phyloP scores from a whole-genome alignment of 1,140 invertebrate genomes.

The Bombus confusus region DNA sequence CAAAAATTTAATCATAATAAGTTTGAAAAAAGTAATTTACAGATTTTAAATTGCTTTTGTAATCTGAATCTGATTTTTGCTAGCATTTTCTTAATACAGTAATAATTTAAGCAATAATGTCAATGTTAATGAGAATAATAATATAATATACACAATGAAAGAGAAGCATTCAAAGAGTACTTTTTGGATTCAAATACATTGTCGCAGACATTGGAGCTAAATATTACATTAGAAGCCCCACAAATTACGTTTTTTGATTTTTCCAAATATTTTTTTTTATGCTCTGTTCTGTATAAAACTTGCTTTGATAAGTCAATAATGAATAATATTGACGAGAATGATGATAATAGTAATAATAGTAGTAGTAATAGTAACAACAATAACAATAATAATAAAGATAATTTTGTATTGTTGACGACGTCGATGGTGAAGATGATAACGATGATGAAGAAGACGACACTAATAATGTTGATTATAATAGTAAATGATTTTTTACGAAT shows the following conservation, averaged over 20 bases:
- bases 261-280: conserved; percentile 9
- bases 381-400: conserved; percentile 37
- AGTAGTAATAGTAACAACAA: conserved; percentile 14
- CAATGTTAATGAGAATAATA: conserved; percentile 24
- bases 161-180: conserved; percentile 40
- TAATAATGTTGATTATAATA: conserved; percentile 27
- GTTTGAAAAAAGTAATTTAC: conserved; percentile 40
- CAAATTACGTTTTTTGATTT: not conserved
- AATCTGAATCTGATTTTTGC: conserved; percentile 28
- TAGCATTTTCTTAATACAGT: conserved; percentile 1
- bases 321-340: conserved; percentile 32
- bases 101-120: not conserved
- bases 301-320: conserved; percentile 21
- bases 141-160: conserved; percentile 32
- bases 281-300: not conserved
- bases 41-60: conserved; percentile 1
- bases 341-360: conserved; percentile 35
- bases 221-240: conserved; percentile 7
- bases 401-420: conserved; percentile 10
- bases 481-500: conserved; percentile 18
- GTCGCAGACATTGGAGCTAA: not conserved
- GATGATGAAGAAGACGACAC: conserved; percentile 18
- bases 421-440: not conserved
- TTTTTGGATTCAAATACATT: conserved; percentile 10
- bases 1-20: conserved; percentile 17